Percentiles rank a stretch among this genome's conserved stretches.
These are phyloP conservation scores for Procavia capensis DNA, from an alignment of 2,113 vertebrate species.

Conservation along the genomic window DNA sequence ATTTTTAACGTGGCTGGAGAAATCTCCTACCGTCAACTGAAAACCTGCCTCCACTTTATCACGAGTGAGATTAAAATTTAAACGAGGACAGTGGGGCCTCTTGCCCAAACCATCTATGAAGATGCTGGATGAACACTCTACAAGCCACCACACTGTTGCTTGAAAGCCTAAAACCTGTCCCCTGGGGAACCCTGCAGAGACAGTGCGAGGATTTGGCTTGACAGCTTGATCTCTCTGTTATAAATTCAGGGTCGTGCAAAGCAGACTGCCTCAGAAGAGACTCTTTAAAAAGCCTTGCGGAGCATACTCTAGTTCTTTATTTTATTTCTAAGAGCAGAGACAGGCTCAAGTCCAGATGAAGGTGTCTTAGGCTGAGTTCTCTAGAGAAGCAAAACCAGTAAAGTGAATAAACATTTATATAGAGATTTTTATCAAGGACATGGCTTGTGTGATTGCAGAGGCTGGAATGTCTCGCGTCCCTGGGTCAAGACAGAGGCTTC, in stretches of 20 bases:
- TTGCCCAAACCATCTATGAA: not conserved
- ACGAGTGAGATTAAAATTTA: not conserved
- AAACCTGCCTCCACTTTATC: not conserved
- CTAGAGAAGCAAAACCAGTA: too few relatives aligned
- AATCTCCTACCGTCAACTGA: not conserved
- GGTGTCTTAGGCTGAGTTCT: too few relatives aligned
- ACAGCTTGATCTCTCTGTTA: accelerated
- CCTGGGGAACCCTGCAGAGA: too few relatives aligned
- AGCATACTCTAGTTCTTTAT: accelerated
- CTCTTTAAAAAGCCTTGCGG: not conserved
- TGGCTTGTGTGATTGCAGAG: too few relatives aligned
- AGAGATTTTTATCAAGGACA: too few relatives aligned
- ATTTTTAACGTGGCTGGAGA: accelerated
- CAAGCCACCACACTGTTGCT: accelerated
- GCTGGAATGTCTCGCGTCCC: too few relatives aligned
- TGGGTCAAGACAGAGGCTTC: too few relatives aligned
- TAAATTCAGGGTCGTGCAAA: not conserved
- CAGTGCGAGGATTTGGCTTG: too few relatives aligned
- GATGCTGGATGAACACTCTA: accelerated
- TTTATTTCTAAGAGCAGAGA: not conserved
- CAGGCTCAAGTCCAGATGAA: not conserved
- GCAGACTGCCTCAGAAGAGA: not conserved
- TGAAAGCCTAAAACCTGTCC: not conserved
- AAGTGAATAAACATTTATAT: too few relatives aligned
- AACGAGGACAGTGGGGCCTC: not conserved